Conservation (phyloP, 2,888 invertebrate species). For the Scaptomyza parva region DNA sequence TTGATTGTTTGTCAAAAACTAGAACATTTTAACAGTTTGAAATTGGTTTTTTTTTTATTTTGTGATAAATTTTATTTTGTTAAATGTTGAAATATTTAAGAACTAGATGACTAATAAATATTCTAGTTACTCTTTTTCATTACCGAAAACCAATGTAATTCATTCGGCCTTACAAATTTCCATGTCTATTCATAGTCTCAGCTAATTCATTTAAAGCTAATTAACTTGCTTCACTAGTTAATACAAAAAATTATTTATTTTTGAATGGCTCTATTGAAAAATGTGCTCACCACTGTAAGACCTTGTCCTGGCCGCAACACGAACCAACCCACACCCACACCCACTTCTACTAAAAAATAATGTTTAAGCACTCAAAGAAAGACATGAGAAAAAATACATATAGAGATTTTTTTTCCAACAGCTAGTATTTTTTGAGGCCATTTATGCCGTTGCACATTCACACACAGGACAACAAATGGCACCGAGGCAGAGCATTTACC, state of each 20-base stretch:
- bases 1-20: background rate
- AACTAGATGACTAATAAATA: too few species aligned
- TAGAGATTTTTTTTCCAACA: slow-evolving; percentile 34
- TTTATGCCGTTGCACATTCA: slow-evolving; percentile 59
- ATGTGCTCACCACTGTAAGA: slow-evolving; percentile 56
- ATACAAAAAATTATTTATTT: background rate
- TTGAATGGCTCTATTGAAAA: background rate
- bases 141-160: background rate
- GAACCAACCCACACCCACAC: too few species aligned
- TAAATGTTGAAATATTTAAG: background rate
- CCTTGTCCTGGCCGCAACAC: slow-evolving; percentile 26
- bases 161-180: background rate
- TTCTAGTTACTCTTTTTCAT: too few species aligned
- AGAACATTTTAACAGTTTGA: background rate
- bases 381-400: slow-evolving; percentile 16
- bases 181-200: background rate
- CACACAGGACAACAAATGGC: slow-evolving; percentile 37
- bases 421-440: slow-evolving; percentile 52
- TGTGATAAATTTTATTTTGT: background rate
- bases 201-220: slow-evolving; percentile 2
- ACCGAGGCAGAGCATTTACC: slow-evolving; percentile 59
- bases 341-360: slow-evolving; percentile 20
- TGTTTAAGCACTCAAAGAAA: slow-evolving; percentile 57
- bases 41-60: background rate
- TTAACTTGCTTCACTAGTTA: slow-evolving; percentile 1